Conservation (phyloP, 2,888 invertebrate species). For the Vannuccia rotundouncinata region DNA sequence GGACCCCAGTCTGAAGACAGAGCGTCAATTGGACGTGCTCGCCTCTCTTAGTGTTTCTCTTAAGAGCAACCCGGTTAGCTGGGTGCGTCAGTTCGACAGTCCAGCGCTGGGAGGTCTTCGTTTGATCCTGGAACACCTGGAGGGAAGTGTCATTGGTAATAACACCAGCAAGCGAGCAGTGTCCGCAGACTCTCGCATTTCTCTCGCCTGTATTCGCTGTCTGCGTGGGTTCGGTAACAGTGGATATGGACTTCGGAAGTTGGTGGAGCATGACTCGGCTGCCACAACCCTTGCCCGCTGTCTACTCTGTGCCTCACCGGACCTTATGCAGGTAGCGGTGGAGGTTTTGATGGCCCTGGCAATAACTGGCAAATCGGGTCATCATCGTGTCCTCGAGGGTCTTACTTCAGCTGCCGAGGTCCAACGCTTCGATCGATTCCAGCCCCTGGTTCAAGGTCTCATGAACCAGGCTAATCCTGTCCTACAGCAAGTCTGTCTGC, state of each 20-base stretch:
- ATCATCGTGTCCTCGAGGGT: constrained; percentile 30
- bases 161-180: background rate
- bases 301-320: background rate
- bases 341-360: constrained; percentile 24
- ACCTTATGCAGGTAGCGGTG: constrained; percentile 27
- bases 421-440: constrained; percentile 6
- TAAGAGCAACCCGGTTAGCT: constrained; percentile 34
- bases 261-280: constrained; percentile 17
- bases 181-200: background rate
- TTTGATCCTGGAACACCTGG: constrained; percentile 8
- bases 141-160: background rate
- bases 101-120: constrained; percentile 19
- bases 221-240: constrained; percentile 33
- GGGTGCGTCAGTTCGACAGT: constrained; percentile 34
- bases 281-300: constrained; percentile 15
- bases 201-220: constrained; percentile 29
- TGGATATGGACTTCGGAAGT: constrained; percentile 29
- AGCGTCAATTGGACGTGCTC: constrained; percentile 15
- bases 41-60: constrained; percentile 10
- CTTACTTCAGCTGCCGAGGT: constrained; percentile 17
- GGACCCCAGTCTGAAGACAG: background rate
- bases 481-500: background rate
- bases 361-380: constrained; percentile 11
- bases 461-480: constrained; percentile 2
- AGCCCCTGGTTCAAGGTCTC: constrained; percentile 11